Base-by-base conservation (phyloP, 2,113 vertebrate species). In the Phylloscopus trochilus region DNA sequence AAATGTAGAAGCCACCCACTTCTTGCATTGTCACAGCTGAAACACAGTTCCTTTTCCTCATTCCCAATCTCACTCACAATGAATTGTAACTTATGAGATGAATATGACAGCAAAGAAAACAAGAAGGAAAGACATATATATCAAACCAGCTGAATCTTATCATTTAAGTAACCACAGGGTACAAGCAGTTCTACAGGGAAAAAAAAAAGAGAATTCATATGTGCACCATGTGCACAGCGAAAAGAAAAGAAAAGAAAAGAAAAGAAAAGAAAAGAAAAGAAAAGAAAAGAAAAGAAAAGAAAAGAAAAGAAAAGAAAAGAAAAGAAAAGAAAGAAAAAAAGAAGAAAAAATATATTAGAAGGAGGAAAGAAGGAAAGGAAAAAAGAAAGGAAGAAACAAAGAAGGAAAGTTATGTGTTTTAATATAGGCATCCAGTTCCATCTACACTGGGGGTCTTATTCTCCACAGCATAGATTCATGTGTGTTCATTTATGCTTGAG, bases 261-360 rank as follows among this genome's bases (percentile, higher is more conserved):
- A 33, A 31, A 11, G 11, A 12, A 15, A n/a, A 13, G 2, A 4
- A 5, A 14, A 2, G 2, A 11, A 2, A 8, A 15, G 4, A 2
- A 3, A 6, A 2, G 6, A 4, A 15, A 11, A 3, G 15, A 9
- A 11, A 9, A 13, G 13, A 10, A 16, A 22, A 10, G 20, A 23
- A 22, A 27, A 1, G 0, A 15, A 11, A 1, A 11, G 1, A 13
- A 27, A 12, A 6, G 4, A 6, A 23, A 6, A 3, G 4, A 5
- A 15, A 6, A 2, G 5, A 5, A 1, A 20, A 3, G 10, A 10
- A 2, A 9, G 3, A 5, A 13, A 41, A 8, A 39, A 10, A 39
- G 10, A 15, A 11, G 6, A 31, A 43, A 24, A 11, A 11, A 41
- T 15, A 41, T 41, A 41, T 41, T 41, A 44, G 44, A 44, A 31